Evolutionary conservation across 1,140 invertebrate genomes (phyloP).

Genomic region (Bombus superbus): DNA sequence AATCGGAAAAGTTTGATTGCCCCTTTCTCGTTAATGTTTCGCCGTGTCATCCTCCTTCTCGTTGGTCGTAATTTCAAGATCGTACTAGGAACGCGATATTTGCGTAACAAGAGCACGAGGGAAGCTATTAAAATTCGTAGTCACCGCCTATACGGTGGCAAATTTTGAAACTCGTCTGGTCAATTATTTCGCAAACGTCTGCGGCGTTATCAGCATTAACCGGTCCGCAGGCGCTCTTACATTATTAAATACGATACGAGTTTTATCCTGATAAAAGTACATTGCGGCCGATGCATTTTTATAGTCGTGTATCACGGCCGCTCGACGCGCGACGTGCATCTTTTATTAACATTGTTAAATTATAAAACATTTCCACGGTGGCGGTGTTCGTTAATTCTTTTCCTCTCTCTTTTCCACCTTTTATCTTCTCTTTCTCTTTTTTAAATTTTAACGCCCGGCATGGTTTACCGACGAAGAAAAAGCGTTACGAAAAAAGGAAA

Average conservation of each 20-base stretch:
- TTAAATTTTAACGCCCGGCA: constrained; percentile 47
- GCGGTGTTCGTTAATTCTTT: constrained; percentile 14
- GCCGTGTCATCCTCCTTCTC: neutral
- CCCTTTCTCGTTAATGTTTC: neutral
- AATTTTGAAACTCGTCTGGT: neutral
- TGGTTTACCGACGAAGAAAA: neutral
- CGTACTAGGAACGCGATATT: neutral
- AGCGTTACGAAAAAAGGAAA: neutral
- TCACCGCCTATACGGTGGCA: too few species aligned
- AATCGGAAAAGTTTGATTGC: neutral
- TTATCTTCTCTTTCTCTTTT: constrained; percentile 32
- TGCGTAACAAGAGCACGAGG: neutral
- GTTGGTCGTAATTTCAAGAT: neutral
- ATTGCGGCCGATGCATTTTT: constrained; percentile 25
- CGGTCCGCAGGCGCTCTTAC: neutral
- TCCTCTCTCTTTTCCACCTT: neutral
- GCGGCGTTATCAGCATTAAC: constrained; percentile 10
- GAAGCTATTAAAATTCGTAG: neutral
- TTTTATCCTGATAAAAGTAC: constrained; percentile 42
- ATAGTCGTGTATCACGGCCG: constrained; percentile 33
- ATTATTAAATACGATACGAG: constrained; percentile 38
- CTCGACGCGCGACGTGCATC: constrained; percentile 33
- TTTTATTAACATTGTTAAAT: constrained; percentile 59
- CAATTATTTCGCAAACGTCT: neutral
- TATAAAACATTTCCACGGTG: constrained; percentile 49